Conservation (phyloP, 2,888 invertebrate genomes). For the Lomographa bimaculata region DNA sequence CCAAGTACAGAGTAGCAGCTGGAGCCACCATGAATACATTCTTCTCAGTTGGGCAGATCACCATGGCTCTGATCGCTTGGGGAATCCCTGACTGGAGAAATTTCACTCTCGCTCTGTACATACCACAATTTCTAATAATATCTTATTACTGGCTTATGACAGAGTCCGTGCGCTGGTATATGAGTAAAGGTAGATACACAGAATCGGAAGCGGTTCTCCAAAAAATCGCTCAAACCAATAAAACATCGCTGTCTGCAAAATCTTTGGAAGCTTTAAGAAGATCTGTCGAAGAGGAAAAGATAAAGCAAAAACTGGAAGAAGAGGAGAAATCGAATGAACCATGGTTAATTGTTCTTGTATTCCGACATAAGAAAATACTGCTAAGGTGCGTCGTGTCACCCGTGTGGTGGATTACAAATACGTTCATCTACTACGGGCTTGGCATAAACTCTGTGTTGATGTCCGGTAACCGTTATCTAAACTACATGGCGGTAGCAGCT, state of each 20-base stretch:
- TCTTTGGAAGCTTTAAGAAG: conserved; percentile 51
- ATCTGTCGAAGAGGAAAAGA: conserved; percentile 51
- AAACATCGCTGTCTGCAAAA: conserved; percentile 56
- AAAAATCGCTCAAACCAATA: conserved; percentile 85
- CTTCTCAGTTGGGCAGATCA: conserved; percentile 88
- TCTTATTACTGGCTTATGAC: conserved; percentile 87
- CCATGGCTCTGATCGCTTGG: conserved; percentile 87
- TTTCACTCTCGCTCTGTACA: conserved; percentile 86
- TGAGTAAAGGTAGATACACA: conserved; percentile 86
- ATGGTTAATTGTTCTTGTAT: conserved; percentile 58
- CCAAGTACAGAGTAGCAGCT: conserved; percentile 86
- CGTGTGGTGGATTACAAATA: conserved; percentile 85
- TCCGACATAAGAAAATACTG: conserved; percentile 52
- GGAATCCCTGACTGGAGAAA: conserved; percentile 86
- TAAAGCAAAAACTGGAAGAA: conserved; percentile 37
- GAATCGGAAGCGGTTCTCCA: conserved; percentile 85
- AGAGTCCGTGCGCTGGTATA: conserved; percentile 90
- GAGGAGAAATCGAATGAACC: conserved; percentile 45
- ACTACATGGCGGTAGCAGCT: conserved; percentile 84
- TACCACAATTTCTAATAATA: conserved; percentile 86
- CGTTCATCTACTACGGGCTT: conserved; percentile 86
- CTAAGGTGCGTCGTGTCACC: conserved; percentile 54
- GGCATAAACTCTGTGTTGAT: conserved; percentile 85
- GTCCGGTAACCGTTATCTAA: conserved; percentile 84
- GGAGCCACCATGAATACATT: conserved; percentile 87